Percentiles rank a stretch among this genome's conserved stretches.
phyloP scores from a whole-genome alignment of 2,797 vertebrate genomes.

The Argentina silus region DNA sequence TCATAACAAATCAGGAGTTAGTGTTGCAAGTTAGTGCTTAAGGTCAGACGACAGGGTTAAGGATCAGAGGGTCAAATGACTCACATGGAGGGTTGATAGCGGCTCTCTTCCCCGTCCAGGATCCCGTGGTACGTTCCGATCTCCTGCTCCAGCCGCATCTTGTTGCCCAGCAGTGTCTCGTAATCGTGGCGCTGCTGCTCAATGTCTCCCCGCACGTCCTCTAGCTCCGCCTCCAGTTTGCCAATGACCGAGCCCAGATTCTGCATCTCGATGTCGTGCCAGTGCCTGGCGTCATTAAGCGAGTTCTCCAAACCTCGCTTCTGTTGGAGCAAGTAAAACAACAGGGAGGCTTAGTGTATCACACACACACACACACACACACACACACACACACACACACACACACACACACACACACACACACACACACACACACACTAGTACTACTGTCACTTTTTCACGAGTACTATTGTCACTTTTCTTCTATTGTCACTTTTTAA shows the following conservation, averaged over 20 bases:
- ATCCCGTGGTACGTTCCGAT: conserved; percentile 87
- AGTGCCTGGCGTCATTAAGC: conserved; percentile 86
- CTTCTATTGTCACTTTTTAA: too few species aligned
- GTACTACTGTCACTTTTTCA: too few species aligned
- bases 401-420: too few species aligned
- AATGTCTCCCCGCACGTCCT: conserved; percentile 82
- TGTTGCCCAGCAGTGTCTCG: conserved; percentile 82
- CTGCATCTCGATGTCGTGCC: conserved; percentile 92
- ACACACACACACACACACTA: too few species aligned
- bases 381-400: too few species aligned
- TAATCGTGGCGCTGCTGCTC: conserved; percentile 87
- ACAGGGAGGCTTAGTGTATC: too few species aligned
- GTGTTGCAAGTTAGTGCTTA: not conserved
- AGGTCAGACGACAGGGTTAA: not conserved
- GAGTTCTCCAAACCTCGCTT: conserved; percentile 92
- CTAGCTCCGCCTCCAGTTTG: conserved; percentile 89
- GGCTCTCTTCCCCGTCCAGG: conserved; percentile 87
- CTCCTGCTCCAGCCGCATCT: conserved; percentile 87
- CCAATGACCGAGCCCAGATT: conserved; percentile 88
- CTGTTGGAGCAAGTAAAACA: conserved; percentile 61
- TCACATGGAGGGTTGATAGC: conserved; percentile 67
- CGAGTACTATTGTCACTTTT: too few species aligned
- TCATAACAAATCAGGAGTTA: too few species aligned
- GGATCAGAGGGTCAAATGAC: not conserved
- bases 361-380: too few species aligned